Evolutionary conservation across 2,113 vertebrate species (phyloP), one percentile per base, ranked within the genome.

Genomic region (Conger conger): DNA sequence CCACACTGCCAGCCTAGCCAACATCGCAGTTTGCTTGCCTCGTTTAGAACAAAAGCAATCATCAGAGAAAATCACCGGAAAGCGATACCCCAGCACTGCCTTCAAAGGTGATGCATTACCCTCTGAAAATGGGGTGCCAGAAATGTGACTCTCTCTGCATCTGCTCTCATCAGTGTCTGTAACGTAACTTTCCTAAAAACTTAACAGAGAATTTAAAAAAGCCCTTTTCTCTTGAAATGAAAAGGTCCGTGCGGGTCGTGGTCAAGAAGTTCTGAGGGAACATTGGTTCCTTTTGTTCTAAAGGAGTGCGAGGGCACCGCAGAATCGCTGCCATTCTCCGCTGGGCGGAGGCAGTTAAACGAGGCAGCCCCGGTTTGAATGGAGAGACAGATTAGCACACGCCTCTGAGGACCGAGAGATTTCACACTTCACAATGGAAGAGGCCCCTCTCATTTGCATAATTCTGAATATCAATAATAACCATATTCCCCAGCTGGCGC

Each of bases 391-490:
- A 73, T 73, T 73, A 73, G 68, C 68, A 11, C 68, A 73, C 68
- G 27, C 8, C 68, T 73, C 68, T 73, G 68, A 73, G 68, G 68
- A 30, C n/a, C 9, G 33, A 73, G 68, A 33, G 68, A 73, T 73
- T 73, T 73, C 68, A 73, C 68, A n/a, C 68, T 30, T 73, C 68
- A 73, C 68, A 73, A 73, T 33, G 27, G 27, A 73, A 33, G 68
- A 73, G 9, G 68, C 68, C 68, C 68, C 68, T 2, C 68, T 73
- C 68, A 73, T 73, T 73, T 73, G 68, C 68, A 73, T 73, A 73
- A 73, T 33, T 73, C 68, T 73, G 11, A 73, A 73, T 73, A 73
- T 73, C 68, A 73, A 73, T 73, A 73, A 73, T 73, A 73, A 73
- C 6, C 68, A 30, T 33, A 73, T 33, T 73, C 68, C 27, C 27